These are phyloP conservation scores for Heliconius nattereri DNA, from an alignment of 1,140 invertebrate genomes.

Conservation along the genomic window DNA sequence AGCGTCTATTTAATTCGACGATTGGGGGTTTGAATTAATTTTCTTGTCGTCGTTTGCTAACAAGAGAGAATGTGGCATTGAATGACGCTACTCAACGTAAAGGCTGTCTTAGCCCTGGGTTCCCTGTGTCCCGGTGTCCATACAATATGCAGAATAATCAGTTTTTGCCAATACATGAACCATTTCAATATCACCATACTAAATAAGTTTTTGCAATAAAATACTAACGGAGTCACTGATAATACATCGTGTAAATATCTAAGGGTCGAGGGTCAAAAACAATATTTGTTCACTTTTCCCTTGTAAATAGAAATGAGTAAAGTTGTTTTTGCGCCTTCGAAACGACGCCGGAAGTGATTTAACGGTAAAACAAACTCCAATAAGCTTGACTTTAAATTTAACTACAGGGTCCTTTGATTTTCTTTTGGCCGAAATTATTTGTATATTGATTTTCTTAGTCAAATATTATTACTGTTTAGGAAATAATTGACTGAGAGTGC, in stretches of 20 bases:
- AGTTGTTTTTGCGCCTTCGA: conserved; percentile 30
- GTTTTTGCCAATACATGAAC: background rate
- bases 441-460: background rate
- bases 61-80: too few species aligned
- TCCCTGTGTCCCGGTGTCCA: too few species aligned
- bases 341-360: conserved; percentile 23
- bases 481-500: background rate
- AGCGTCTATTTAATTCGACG: too few species aligned
- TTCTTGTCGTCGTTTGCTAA: too few species aligned
- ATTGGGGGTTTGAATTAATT: too few species aligned
- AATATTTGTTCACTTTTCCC: conserved; percentile 31
- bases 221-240: conserved; percentile 12
- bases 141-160: background rate
- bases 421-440: background rate
- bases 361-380: conserved; percentile 3
- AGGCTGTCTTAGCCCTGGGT: too few species aligned
- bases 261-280: conserved; percentile 3
- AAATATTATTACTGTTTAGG: background rate
- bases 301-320: conserved; percentile 28
- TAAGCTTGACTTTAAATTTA: background rate
- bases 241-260: conserved; percentile 25
- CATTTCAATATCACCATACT: background rate
- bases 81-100: too few species aligned
- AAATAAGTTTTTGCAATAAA: conserved; percentile 19
- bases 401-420: conserved; percentile 3